Percentiles rank a stretch among this genome's conserved stretches.
Evolutionary conservation across 2,888 invertebrate genomes (phyloP).

Genomic region (Brassicogethes aeneus): DNA sequence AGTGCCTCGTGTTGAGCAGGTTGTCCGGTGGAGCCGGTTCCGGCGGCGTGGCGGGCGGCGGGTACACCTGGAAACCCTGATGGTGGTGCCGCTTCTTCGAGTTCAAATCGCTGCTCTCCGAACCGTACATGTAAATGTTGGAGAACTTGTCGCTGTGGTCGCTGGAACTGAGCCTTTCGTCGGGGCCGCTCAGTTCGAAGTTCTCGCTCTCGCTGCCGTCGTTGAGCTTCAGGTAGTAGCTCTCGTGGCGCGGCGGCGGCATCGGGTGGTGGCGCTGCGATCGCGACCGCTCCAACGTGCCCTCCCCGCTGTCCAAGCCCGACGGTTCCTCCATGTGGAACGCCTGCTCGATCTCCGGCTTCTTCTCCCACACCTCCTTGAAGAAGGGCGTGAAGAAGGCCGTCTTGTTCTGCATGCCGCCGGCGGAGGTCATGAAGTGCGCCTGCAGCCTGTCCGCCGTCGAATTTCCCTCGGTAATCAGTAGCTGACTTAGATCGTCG

Average conservation of each 20-base stretch:
- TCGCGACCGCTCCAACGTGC: constrained; percentile 62
- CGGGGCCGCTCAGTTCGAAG: constrained; percentile 52
- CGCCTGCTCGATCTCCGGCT: constrained; percentile 89
- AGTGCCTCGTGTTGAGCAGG: constrained; percentile 40
- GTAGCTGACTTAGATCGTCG: constrained; percentile 78
- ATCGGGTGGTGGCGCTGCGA: constrained; percentile 47
- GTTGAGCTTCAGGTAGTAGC: constrained; percentile 61
- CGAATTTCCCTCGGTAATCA: constrained; percentile 89
- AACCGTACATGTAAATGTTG: constrained; percentile 55
- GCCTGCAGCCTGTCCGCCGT: constrained; percentile 83
- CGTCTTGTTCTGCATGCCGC: constrained; percentile 78
- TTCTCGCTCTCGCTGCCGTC: constrained; percentile 55
- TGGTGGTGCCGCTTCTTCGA: constrained; percentile 26
- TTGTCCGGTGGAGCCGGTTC: constrained; percentile 79
- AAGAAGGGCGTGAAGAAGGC: constrained; percentile 94
- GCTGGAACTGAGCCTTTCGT: constrained; percentile 50
- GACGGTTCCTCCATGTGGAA: constrained; percentile 74
- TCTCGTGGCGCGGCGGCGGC: constrained; percentile 69
- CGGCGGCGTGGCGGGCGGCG: constrained; percentile 75
- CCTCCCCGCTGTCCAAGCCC: constrained; percentile 56
- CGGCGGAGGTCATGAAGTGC: constrained; percentile 85
- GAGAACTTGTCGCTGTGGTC: constrained; percentile 60
- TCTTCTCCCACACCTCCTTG: constrained; percentile 93
- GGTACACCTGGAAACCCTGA: constrained; percentile 73
- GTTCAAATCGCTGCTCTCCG: constrained; percentile 43